Conservation (phyloP, 2,888 invertebrate genomes). For the Drosophila lutescens region DNA sequence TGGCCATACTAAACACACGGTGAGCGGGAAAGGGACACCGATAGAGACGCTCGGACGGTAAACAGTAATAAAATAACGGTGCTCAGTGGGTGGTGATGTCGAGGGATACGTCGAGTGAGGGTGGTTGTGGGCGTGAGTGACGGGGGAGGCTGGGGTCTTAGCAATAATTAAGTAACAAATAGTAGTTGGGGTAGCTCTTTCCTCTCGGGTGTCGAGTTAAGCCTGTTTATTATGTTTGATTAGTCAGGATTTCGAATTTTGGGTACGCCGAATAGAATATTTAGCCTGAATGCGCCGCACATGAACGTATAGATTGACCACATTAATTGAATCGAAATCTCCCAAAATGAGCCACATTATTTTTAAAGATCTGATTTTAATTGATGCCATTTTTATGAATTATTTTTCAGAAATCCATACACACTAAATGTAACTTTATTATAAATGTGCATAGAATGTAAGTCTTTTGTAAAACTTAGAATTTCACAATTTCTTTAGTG, state of each 20-base stretch:
- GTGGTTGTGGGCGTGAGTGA: conserved; percentile 13
- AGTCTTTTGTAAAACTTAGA: too few species aligned
- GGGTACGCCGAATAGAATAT: conserved; percentile 19
- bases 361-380: too few species aligned
- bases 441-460: too few species aligned
- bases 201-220: conserved; percentile 55
- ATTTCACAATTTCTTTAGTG: too few species aligned
- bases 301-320: not conserved
- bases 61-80: conserved; percentile 74
- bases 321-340: not conserved
- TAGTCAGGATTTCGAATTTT: conserved; percentile 66
- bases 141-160: conserved; percentile 50
- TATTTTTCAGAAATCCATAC: too few species aligned
- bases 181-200: conserved; percentile 54
- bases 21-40: conserved; percentile 43
- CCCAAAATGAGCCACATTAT: not conserved
- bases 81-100: conserved; percentile 55
- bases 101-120: not conserved
- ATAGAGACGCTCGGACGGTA: conserved; percentile 59
- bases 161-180: conserved; percentile 75
- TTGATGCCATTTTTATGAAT: too few species aligned
- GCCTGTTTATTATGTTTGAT: conserved; percentile 76
- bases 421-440: too few species aligned
- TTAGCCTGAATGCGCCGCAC: not conserved
- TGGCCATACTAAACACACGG: not conserved